These are phyloP conservation scores for Plebejus anna DNA, from an alignment of 2,888 invertebrate species.

Conservation along the genomic window DNA sequence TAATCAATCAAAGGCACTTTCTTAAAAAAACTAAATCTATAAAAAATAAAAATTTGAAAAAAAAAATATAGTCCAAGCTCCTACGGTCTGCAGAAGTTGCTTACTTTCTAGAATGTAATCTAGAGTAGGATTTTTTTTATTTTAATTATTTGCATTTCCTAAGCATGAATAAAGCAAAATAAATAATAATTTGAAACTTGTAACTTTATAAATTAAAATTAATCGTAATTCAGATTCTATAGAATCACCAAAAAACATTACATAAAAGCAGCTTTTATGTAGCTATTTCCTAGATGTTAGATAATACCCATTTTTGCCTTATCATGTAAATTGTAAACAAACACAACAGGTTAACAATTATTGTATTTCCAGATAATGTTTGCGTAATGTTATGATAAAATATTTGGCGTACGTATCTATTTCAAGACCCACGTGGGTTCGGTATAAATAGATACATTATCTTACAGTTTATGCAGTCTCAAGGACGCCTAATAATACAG, in stretches of 20 bases:
- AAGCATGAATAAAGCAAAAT: background rate
- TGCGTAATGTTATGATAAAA: slow-evolving; percentile 1
- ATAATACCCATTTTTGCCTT: background rate
- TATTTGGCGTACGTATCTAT: slow-evolving; percentile 24
- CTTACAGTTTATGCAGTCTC: slow-evolving; percentile 14
- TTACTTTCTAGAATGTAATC: background rate
- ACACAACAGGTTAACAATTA: background rate
- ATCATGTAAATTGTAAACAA: slow-evolving; percentile 8
- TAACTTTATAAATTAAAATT: background rate
- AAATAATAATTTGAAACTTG: background rate
- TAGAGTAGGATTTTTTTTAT: too few relatives aligned
- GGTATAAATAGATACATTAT: slow-evolving; percentile 20
- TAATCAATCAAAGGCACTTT: too few relatives aligned
- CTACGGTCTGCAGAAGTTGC: background rate
- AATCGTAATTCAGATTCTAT: background rate
- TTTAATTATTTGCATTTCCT: too few relatives aligned
- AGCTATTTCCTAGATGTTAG: background rate
- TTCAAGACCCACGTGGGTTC: slow-evolving; percentile 14
- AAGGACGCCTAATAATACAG: slow-evolving; percentile 14
- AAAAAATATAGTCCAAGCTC: background rate
- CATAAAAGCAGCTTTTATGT: background rate
- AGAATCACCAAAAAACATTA: background rate
- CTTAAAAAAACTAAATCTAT: background rate
- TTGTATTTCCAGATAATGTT: background rate
- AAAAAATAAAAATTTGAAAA: background rate